Conservation (phyloP, 64 coral and sea anemone species). For the Catalaphyllia jardinei region DNA sequence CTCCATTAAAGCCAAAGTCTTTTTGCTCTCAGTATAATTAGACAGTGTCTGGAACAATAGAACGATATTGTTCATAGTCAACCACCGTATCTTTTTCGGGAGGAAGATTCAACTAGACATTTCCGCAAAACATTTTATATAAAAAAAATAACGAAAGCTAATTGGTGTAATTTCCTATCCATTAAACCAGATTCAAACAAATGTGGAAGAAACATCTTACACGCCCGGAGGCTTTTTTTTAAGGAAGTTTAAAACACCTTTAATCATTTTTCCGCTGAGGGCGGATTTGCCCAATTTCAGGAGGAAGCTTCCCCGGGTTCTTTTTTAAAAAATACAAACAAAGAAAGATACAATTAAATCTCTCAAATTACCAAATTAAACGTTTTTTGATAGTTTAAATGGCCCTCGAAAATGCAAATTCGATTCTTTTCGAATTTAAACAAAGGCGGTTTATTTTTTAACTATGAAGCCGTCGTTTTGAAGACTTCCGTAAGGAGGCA, state of each 20-base stretch:
- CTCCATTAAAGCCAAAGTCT: too few relatives aligned
- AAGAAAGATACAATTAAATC: conserved; percentile 37
- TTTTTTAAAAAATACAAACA: conserved; percentile 15
- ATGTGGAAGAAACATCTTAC: neutral
- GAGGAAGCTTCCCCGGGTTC: neutral
- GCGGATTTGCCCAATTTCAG: neutral
- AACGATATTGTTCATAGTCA: neutral
- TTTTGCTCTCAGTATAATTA: too few relatives aligned
- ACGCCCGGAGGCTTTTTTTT: neutral
- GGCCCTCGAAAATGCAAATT: conserved; percentile 42
- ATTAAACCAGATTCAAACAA: conserved; percentile 9
- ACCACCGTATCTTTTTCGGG: neutral
- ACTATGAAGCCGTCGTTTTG: neutral
- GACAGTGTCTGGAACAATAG: too few relatives aligned
- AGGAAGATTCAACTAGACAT: neutral
- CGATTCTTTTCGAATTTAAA: conserved; percentile 6
- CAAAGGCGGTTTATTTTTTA: conserved; percentile 9
- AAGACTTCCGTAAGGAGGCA: conserved; percentile 20
- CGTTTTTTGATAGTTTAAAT: conserved; percentile 38
- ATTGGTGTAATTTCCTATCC: neutral
- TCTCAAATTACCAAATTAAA: conserved; percentile 48
- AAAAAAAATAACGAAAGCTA: neutral
- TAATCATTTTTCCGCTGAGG: conserved; percentile 3
- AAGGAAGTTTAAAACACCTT: neutral
- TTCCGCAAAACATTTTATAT: too few relatives aligned